Evolutionary conservation across 1,140 invertebrate species (phyloP), one percentile per base, ranked within the genome.

Genomic region (Gonatopus flavifemur): DNA sequence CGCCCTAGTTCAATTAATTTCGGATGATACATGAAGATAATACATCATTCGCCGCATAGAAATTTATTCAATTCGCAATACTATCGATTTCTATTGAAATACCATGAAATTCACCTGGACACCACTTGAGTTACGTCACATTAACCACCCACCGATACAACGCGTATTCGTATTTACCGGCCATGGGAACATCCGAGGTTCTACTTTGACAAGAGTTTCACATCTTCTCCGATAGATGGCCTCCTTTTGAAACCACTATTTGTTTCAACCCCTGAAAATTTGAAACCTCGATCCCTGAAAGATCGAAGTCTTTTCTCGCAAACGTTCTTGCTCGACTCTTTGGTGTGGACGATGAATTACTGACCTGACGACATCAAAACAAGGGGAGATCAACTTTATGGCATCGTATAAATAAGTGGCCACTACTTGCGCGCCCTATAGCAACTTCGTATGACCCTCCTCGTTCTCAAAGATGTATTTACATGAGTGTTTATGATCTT

Each of bases 141-240:
- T 64, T 72, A 69, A 74, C 72, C 72, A 70, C 68, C 68, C 63
- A 76, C 70, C 70, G 74, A 75, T 75, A 77, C 61, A 70, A 59
- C 54, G 46, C 41, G 42, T 40, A 56, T 52, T 45, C 38, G 46
- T 52, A 46, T 55, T 74, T 77, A 77, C 73, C 74, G 66, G 64
- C 74, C 21, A 66, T 43, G 53, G 58, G 46, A 61, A 13, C 5
- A 9, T 49, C 42, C 28, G 57, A 18, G 37, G 39, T 44, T 59
- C 52, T 57, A 48, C 60, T 61, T 50, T 64, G 63, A 70, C 56
- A 69, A 45, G 40, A 66, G 70, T 69, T 74, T 75, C 71, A 54
- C 47, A 49, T 57, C 44, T 55, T 52, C 42, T 36, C 66, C 74
- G 51, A 76, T 62, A 77, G 73, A 77, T 77, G 74, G 73, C 74